Percentiles rank a stretch among this genome's conserved stretches.
Conservation (phyloP, 1,140 invertebrate species). For the Calycopis cecrops region DNA sequence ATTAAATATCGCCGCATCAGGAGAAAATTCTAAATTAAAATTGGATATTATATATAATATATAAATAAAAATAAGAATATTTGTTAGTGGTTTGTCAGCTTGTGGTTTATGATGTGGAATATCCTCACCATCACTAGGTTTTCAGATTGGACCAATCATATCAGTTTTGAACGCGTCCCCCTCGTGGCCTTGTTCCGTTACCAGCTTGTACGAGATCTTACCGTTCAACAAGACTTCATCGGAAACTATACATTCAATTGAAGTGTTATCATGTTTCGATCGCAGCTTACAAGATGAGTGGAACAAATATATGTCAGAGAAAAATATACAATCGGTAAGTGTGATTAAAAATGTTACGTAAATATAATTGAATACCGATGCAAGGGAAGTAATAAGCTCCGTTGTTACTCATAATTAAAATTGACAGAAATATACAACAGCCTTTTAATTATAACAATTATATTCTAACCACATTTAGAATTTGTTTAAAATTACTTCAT, state of each 20-base stretch:
- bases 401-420: too few relatives aligned
- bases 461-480: too few relatives aligned
- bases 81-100: background rate
- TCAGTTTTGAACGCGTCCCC: constrained; percentile 42
- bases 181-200: constrained; percentile 54
- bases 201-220: constrained; percentile 39
- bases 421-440: too few relatives aligned
- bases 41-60: too few relatives aligned
- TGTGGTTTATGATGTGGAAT: background rate
- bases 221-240: constrained; percentile 28
- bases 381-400: too few relatives aligned
- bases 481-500: background rate
- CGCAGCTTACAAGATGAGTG: constrained; percentile 45
- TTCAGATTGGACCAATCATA: constrained; percentile 50
- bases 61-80: too few relatives aligned
- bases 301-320: constrained; percentile 40
- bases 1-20: too few relatives aligned
- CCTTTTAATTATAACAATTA: too few relatives aligned
- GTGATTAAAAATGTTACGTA: background rate
- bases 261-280: constrained; percentile 48
- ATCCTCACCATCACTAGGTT: background rate
- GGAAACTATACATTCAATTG: constrained; percentile 39
- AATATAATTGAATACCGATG: background rate
- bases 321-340: constrained; percentile 49
- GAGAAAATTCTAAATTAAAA: too few relatives aligned